Evolutionary conservation across 2,113 vertebrate genomes (phyloP).

Genomic region (Castor canadensis): DNA sequence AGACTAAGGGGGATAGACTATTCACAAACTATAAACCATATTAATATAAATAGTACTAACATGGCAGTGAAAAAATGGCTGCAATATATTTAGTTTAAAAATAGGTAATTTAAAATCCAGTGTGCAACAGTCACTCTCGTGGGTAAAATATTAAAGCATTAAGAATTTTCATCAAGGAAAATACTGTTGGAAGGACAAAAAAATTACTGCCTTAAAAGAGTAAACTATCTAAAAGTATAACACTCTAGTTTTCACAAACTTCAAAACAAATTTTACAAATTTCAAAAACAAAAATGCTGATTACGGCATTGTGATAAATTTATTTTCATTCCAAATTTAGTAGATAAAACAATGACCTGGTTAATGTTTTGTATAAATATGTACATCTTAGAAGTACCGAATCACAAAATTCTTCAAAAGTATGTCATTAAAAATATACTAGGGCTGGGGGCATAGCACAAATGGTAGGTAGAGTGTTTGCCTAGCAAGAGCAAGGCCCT

Average conservation of each 20-base stretch:
- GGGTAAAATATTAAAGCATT: background rate
- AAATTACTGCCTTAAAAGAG: background rate
- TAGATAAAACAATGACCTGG: background rate
- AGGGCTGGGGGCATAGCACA: no score
- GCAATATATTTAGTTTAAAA: background rate
- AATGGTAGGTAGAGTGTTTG: no score
- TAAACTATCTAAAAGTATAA: background rate
- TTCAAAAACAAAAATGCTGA: background rate
- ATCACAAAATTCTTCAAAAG: background rate
- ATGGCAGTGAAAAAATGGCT: background rate
- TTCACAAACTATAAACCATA: slow-evolving; percentile 1
- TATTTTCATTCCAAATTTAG: slow-evolving; percentile 24
- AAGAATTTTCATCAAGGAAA: slow-evolving; percentile 11
- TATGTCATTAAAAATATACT: background rate
- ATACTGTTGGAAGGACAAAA: background rate
- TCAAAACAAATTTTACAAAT: background rate
- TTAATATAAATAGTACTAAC: background rate
- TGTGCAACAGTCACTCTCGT: background rate
- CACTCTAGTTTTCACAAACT: background rate
- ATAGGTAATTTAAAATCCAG: background rate
- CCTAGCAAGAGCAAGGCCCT: no score
- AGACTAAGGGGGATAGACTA: background rate
- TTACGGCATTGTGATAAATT: background rate
- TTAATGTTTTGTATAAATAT: background rate
- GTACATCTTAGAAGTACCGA: background rate